Base-by-base conservation (phyloP, 2,888 invertebrate genomes). In the Esperia sulphurella region DNA sequence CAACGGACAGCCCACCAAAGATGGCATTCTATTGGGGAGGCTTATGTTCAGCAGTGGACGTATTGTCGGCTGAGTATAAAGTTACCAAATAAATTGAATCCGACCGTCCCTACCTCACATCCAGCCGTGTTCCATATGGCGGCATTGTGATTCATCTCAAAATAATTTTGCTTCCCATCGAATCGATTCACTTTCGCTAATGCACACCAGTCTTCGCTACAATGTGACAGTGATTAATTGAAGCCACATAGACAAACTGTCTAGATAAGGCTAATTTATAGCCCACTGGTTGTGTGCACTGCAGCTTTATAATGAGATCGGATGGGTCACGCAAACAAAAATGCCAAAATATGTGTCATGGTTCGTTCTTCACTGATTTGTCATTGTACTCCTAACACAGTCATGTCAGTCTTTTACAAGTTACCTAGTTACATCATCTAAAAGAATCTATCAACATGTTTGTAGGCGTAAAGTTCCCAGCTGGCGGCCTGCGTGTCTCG, bases 181-280 rank as follows among this genome's bases (percentile, higher is more conserved):
- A 72, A 75, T 75, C 71, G 70, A 76, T 76, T 77, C 74, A 75
- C 69, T 78, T 75, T 76, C 68, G 71, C 72, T 79, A 78, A 79
- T 75, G 66, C 58, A 53, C 48, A 49, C 53, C 62, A 62, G 61
- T 63, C 63, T 54, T 59, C 52, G 45, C 58, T 50, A 21, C 21
- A 21, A 2, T 5, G 59, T 65, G 86, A 84, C 86, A 83, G 77
- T 86, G 88, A 88, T 83, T 75, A 75, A 87, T 84, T 70, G 76
- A 63, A 66, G 57, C 61, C 63, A 75, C 77, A 80, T 77, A 79
- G 72, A 79, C 80, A 69, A 63, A 74, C 65, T 76, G 86, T 83
- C 83, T 70, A 83, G 88, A 88, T 88, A 88, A 86, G 71, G 73
- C 58, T 84, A 84, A 87, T 84, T 79, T 85, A 88, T 87, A 71